A percentile compares a stretch with the other conserved stretches of the same genome.
Evolutionary conservation across 2,888 invertebrate species (phyloP).

Genomic region (Boloria selene): DNA sequence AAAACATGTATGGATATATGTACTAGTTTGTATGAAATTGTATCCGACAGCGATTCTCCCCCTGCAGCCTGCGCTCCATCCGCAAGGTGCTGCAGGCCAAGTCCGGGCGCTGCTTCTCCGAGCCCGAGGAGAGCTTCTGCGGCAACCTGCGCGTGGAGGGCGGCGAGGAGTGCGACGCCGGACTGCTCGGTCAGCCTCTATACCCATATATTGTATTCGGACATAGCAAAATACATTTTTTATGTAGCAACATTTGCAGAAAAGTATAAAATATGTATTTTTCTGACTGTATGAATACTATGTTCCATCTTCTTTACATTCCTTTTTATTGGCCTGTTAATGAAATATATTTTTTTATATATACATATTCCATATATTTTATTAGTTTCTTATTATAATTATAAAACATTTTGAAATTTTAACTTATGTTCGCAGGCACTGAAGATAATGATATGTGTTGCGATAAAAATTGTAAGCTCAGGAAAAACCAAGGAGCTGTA

Average conservation of each 20-base stretch:
- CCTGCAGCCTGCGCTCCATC: constrained; percentile 96
- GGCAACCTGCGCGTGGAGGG: constrained; percentile 97
- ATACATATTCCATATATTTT: no score
- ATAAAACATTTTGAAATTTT: not conserved
- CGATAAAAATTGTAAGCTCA: constrained; percentile 94
- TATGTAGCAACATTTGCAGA: no score
- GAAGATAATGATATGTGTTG: constrained; percentile 97
- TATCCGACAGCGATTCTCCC: constrained; percentile 91
- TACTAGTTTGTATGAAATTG: no score
- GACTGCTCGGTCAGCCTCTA: constrained; percentile 85
- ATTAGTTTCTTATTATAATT: no score
- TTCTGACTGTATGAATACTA: no score
- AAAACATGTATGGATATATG: no score
- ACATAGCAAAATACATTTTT: no score
- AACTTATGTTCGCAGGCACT: constrained; percentile 72
- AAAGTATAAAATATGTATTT: no score
- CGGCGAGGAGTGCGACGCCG: constrained; percentile 98
- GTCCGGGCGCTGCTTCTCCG: constrained; percentile 94
- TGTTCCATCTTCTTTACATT: no score
- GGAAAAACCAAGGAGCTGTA: constrained; percentile 91
- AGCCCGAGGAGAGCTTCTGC: constrained; percentile 97
- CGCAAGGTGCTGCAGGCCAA: constrained; percentile 96
- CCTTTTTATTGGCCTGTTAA: no score
- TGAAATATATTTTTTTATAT: no score
- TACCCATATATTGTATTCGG: not conserved